These are phyloP conservation scores for Drosophila bipectinata DNA, from an alignment of 1,140 invertebrate genomes.

Conservation along the genomic window DNA sequence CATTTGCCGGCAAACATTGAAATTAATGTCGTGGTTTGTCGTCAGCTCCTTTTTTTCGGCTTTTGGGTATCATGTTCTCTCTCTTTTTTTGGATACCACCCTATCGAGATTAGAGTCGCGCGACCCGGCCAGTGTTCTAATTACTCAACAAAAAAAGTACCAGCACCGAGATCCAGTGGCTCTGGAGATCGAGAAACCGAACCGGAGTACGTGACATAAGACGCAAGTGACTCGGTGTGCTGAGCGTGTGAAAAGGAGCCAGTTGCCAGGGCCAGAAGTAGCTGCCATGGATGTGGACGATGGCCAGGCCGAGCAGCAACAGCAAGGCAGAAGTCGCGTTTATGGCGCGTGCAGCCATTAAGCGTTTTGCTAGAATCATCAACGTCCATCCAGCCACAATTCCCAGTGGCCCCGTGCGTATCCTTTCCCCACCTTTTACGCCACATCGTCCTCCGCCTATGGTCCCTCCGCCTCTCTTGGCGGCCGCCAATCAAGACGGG, in stretches of 20 bases:
- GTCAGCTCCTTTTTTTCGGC: conserved; percentile 30
- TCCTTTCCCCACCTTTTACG: conserved; percentile 16
- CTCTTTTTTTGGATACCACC: neutral
- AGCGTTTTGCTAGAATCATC: conserved; percentile 66
- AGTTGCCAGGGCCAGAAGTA: conserved; percentile 17
- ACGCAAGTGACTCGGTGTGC: conserved; percentile 39
- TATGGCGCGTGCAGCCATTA: conserved; percentile 75
- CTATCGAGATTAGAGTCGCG: conserved; percentile 28
- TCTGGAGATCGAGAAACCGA: conserved; percentile 23
- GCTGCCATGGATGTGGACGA: neutral
- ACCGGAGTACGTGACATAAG: conserved; percentile 49
- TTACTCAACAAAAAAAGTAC: conserved; percentile 29
- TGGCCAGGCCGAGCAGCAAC: neutral
- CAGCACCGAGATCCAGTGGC: conserved; percentile 16
- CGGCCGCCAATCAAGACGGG: conserved; percentile 50
- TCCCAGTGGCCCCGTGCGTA: conserved; percentile 14
- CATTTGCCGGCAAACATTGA: conserved; percentile 69
- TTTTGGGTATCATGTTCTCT: conserved; percentile 1
- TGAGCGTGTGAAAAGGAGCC: conserved; percentile 72
- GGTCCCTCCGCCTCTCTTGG: neutral
- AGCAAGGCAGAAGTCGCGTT: conserved; percentile 31
- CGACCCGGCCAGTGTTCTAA: conserved; percentile 51
- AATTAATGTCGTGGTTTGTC: conserved; percentile 64
- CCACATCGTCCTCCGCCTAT: neutral
- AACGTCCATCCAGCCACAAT: conserved; percentile 18